These are phyloP conservation scores for Brachionus koreanus DNA, from an alignment of 1,140 invertebrate genomes.

Conservation along the genomic window DNA sequence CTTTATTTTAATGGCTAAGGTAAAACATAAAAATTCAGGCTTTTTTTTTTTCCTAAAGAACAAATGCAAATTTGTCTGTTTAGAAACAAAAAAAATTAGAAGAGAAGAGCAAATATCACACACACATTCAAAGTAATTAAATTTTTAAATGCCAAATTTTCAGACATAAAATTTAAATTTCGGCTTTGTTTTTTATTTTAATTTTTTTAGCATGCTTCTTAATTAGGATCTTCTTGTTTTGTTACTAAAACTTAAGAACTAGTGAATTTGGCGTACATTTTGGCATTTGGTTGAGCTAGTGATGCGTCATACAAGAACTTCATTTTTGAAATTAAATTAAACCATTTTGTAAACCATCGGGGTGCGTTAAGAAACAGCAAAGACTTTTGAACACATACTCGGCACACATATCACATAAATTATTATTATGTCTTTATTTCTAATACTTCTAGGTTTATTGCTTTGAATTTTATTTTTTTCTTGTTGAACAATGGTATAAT, in stretches of 20 bases:
- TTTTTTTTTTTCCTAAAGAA: not conserved
- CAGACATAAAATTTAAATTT: conserved; percentile 1
- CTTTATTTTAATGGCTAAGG: not conserved
- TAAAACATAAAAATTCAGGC: not conserved
- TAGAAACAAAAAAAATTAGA: not conserved
- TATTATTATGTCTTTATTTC: conserved; percentile 5
- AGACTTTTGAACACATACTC: not conserved
- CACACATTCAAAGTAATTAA: not conserved
- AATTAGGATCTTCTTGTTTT: not conserved
- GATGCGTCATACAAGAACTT: not conserved
- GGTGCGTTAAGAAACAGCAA: not conserved
- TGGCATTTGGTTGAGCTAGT: not conserved
- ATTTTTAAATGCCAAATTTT: conserved; percentile 10
- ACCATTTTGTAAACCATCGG: not conserved
- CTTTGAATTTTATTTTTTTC: not conserved
- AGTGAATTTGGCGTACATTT: too few species aligned
- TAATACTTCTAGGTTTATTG: conserved; percentile 2
- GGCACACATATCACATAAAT: not conserved
- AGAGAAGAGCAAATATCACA: not conserved
- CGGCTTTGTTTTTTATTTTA: not conserved
- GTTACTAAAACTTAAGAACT: not conserved
- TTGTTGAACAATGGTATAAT: not conserved
- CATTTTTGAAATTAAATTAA: not conserved
- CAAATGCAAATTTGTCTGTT: conserved; percentile 30
- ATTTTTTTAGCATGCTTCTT: not conserved